Evolutionary conservation across 2,888 invertebrate genomes (phyloP).

Genomic region (Trypoxylon attenuatum): DNA sequence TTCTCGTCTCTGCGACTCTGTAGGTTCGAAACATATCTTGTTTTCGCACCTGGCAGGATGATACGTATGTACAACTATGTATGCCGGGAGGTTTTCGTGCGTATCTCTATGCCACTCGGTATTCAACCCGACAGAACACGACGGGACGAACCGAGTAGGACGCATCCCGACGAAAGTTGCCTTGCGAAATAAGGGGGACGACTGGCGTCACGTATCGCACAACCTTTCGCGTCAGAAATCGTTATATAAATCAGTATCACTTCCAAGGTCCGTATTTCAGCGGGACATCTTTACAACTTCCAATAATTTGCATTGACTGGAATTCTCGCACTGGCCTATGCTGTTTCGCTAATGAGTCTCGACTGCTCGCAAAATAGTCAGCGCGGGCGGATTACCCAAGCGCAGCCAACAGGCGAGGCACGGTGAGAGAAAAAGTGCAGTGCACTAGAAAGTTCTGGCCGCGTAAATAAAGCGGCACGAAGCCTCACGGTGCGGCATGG

Average conservation of each 20-base stretch:
- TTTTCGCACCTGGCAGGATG: constrained; percentile 49
- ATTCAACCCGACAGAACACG: not conserved
- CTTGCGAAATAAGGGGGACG: constrained; percentile 2
- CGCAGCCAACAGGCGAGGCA: no score
- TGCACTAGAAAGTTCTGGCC: not conserved
- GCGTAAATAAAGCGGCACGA: not conserved
- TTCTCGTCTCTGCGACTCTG: constrained; percentile 2
- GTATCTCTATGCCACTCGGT: not conserved
- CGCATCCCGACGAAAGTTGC: constrained; percentile 4
- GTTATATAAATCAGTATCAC: no score
- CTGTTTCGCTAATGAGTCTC: no score
- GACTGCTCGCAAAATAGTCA: no score
- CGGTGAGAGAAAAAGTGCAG: not conserved
- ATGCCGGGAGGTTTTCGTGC: not conserved
- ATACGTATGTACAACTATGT: no score
- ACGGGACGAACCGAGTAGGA: no score
- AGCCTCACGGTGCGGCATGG: no score
- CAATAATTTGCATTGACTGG: no score
- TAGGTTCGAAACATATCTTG: not conserved
- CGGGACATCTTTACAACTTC: no score
- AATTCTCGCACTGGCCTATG: no score
- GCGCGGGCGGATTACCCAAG: no score
- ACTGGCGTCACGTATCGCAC: not conserved
- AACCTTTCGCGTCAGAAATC: not conserved
- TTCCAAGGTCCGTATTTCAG: no score